These are phyloP conservation scores for Drosophila bunnanda DNA, from an alignment of 2,888 invertebrate genomes.

Conservation along the genomic window DNA sequence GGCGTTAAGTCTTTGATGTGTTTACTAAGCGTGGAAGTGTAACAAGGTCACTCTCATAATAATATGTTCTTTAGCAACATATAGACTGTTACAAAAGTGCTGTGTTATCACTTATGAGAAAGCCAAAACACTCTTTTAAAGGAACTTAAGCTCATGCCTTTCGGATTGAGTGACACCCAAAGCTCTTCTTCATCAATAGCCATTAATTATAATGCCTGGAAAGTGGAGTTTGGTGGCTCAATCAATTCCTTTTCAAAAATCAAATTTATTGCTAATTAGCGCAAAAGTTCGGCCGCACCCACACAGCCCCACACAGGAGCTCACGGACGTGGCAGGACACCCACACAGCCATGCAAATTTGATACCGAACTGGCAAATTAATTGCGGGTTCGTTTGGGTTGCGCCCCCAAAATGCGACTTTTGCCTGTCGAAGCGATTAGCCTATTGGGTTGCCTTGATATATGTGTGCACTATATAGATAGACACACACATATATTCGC, in stretches of 20 bases:
- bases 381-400: conserved; percentile 71
- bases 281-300: conserved; percentile 23
- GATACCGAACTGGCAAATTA: conserved; percentile 75
- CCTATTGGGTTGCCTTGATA: conserved; percentile 53
- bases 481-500: conserved; percentile 20
- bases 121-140: neutral
- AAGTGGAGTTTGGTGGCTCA: conserved; percentile 30
- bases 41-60: no score
- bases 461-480: conserved; percentile 14
- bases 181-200: conserved; percentile 24
- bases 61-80: neutral
- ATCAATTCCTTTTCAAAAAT: conserved; percentile 59
- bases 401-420: conserved; percentile 48
- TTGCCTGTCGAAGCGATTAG: conserved; percentile 66
- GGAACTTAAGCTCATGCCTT: neutral
- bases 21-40: neutral
- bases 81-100: neutral
- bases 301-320: conserved; percentile 12
- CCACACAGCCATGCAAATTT: conserved; percentile 66
- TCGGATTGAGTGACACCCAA: conserved; percentile 21
- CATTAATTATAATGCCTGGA: conserved; percentile 54
- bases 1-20: neutral
- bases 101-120: neutral
- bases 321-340: conserved; percentile 11
- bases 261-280: conserved; percentile 78